phyloP scores from a whole-genome alignment of 2,113 vertebrate genomes.

The Malurus melanocephalus region DNA sequence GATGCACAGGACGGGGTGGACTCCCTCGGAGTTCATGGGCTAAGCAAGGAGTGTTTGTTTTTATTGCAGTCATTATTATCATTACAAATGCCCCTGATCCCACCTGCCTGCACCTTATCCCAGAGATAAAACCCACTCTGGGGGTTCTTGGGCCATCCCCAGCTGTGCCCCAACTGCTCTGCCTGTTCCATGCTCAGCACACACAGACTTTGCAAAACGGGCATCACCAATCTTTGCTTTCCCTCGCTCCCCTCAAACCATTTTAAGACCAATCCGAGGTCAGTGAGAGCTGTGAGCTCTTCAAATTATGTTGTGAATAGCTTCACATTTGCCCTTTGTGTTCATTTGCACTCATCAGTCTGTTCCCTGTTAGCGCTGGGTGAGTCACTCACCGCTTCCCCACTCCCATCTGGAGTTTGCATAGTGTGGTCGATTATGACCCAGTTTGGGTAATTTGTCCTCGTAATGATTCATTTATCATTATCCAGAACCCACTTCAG shows the following conservation, averaged over 20 bases:
- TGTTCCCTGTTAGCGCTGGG: not conserved
- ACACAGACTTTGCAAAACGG: not conserved
- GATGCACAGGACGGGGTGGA: not conserved
- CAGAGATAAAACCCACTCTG: too few relatives aligned
- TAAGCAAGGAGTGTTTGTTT: not conserved
- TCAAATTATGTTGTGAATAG: not conserved
- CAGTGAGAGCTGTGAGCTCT: not conserved
- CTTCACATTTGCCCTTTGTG: not conserved
- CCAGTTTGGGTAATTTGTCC: conserved; percentile 38
- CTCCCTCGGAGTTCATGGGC: fast-evolving
- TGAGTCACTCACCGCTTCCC: not conserved
- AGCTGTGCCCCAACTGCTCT: fast-evolving
- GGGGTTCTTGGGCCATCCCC: not conserved
- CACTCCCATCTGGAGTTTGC: not conserved
- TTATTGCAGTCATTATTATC: not conserved
- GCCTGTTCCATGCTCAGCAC: not conserved
- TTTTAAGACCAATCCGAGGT: not conserved
- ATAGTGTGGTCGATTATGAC: not conserved
- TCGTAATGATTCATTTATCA: conserved; percentile 36
- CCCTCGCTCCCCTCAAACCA: not conserved
- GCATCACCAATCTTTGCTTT: not conserved
- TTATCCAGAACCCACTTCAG: conserved; percentile 37
- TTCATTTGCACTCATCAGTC: not conserved
- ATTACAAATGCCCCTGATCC: not conserved
- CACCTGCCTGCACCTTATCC: not conserved